Evolutionary conservation across 2,888 invertebrate species (phyloP), one percentile per base, ranked within the genome.

Genomic region (Physocephala rufipes): DNA sequence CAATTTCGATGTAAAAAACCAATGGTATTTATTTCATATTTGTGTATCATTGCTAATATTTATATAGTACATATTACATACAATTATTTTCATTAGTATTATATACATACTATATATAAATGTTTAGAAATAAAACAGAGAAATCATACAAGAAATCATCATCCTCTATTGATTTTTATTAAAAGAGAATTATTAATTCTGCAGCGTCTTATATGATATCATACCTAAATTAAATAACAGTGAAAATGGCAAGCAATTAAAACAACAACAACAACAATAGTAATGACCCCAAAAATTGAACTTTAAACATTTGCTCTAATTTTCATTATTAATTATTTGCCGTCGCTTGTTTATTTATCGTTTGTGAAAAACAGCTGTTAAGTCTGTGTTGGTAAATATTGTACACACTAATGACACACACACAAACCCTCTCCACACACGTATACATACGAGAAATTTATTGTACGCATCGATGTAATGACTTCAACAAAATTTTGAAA

Each of bases 301-400:
- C 49, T 49, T 49, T 49, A 49, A 49, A 7, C 49, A 49, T 49
- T 49, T 12, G 49, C 49, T 49, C 49, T 49, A 49, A 49, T 49
- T 49, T 49, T 49, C n/a, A 49, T 49, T 19, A n/a, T 49, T 19
- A 49, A 45, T 49, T 49, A 49, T 5, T 19, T 49, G 49, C 49
- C 19, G 4, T 19, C 16, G 49, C n/a, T 49, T 49, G 49, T 49
- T 15, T 49, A 2, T n/a, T n/a, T n/a, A n/a, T n/a, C 16, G 36
- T n/a, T n/a, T 49, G 49, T 49, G 49, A 19, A n/a, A 19, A 49
- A 12, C 49, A 49, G 7, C 19, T 49, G 49, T 49, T 49, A 19
- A 15, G 15, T 12, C 2, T n/a, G 49, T n/a, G 49, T 49, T n/a
- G 19, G n/a, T 49, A 15, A 49, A n/a, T 15, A 19, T n/a, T 49